phyloP scores from a whole-genome alignment of 2,888 invertebrate species.

The Notodonta ziczac region DNA sequence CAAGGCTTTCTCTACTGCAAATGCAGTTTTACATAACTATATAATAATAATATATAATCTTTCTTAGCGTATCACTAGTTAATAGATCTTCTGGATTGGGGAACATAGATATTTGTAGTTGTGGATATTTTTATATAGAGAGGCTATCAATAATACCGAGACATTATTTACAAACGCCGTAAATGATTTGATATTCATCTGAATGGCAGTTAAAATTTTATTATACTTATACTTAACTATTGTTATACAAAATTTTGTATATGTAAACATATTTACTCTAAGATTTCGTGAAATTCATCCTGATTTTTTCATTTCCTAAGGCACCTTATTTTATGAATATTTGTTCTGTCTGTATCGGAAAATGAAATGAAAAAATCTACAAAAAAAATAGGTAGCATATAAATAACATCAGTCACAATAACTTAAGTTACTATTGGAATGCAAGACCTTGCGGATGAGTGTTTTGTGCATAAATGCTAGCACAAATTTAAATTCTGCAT shows the following conservation, averaged over 20 bases:
- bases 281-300: background rate
- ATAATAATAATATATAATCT: constrained; percentile 30
- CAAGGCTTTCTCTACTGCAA: constrained; percentile 19
- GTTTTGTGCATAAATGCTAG: too few relatives aligned
- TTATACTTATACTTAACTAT: background rate
- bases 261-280: background rate
- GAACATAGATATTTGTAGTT: constrained; percentile 51
- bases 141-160: constrained; percentile 2
- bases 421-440: too few relatives aligned
- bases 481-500: too few relatives aligned
- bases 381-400: too few relatives aligned
- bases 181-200: background rate
- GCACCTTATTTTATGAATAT: too few relatives aligned
- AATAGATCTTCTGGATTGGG: constrained; percentile 47
- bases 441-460: too few relatives aligned
- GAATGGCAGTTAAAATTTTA: background rate
- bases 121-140: constrained; percentile 57
- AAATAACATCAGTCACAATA: too few relatives aligned
- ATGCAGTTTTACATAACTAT: constrained; percentile 36
- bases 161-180: background rate
- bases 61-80: constrained; percentile 28
- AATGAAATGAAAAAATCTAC: too few relatives aligned
- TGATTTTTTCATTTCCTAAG: too few relatives aligned
- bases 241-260: background rate
- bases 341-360: too few relatives aligned